Conservation (phyloP, 2,888 invertebrate genomes). For the Leptura quadrifasciata region DNA sequence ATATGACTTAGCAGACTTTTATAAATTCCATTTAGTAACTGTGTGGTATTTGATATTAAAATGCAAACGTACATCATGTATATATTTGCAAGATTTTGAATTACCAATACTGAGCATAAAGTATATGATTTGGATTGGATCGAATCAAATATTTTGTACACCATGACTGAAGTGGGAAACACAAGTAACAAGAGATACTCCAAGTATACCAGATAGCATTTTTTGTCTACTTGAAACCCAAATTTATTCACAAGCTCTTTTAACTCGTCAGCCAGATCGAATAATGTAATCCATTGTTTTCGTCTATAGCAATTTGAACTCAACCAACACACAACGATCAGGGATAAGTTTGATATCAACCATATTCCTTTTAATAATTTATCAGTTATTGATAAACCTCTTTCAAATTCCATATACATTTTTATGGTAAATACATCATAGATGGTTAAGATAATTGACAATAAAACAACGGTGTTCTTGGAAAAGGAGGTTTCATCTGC, state of each 20-base stretch:
- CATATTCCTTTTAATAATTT: background rate
- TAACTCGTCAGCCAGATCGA: background rate
- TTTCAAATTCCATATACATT: background rate
- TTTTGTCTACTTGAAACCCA: background rate
- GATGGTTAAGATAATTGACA: background rate
- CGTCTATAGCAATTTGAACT: background rate
- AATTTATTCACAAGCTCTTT: background rate
- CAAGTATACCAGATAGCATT: background rate
- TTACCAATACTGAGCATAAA: background rate
- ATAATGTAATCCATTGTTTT: background rate
- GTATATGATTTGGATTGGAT: background rate
- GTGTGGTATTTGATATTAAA: background rate
- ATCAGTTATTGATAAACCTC: background rate
- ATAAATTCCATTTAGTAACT: background rate
- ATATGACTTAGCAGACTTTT: background rate
- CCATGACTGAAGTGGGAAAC: background rate
- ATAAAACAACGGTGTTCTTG: background rate
- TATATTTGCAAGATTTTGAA: background rate
- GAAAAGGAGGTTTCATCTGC: background rate
- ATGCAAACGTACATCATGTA: background rate
- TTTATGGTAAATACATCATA: background rate
- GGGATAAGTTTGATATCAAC: background rate
- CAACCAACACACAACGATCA: background rate
- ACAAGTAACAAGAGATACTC: background rate
- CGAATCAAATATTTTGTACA: background rate